Conservation (phyloP, 2,888 invertebrate genomes). For the Drosophila affinis region DNA sequence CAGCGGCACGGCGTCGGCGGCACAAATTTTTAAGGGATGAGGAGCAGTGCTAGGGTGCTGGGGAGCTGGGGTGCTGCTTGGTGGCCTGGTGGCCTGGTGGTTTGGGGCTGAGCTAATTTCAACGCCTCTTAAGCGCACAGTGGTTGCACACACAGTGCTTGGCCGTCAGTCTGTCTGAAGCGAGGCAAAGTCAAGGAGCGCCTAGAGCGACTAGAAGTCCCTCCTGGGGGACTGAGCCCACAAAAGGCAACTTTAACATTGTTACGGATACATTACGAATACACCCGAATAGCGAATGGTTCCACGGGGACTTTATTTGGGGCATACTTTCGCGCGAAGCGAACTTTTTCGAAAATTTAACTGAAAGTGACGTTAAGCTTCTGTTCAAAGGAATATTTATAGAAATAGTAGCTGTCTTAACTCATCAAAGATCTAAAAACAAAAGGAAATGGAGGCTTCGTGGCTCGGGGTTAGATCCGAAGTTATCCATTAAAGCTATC, state of each 20-base stretch:
- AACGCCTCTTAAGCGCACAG: slow-evolving; percentile 77
- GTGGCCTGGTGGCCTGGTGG: not conserved
- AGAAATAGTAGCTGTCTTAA: too few species aligned
- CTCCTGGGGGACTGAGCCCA: not conserved
- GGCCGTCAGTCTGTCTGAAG: slow-evolving; percentile 7
- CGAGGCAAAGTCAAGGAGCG: slow-evolving; percentile 40
- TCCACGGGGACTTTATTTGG: not conserved
- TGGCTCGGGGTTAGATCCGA: too few species aligned
- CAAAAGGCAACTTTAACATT: not conserved
- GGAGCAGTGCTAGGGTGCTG: not conserved
- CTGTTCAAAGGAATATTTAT: too few species aligned
- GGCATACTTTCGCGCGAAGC: too few species aligned
- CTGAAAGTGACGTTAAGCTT: slow-evolving; percentile 1
- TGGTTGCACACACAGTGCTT: slow-evolving; percentile 46
- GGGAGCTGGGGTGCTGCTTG: not conserved
- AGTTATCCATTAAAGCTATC: too few species aligned
- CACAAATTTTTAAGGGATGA: not conserved
- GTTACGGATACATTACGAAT: not conserved
- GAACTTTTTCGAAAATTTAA: not conserved
- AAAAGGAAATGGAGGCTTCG: too few species aligned
- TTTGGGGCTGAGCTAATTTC: slow-evolving; percentile 65
- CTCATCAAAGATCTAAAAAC: too few species aligned
- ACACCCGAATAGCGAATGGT: too few species aligned
- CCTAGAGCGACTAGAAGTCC: slow-evolving; percentile 1
- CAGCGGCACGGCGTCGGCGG: slow-evolving; percentile 39